Evolutionary conservation across 2,888 invertebrate genomes (phyloP), one percentile per base, ranked within the genome.

Genomic region (Trisateles emortualis): DNA sequence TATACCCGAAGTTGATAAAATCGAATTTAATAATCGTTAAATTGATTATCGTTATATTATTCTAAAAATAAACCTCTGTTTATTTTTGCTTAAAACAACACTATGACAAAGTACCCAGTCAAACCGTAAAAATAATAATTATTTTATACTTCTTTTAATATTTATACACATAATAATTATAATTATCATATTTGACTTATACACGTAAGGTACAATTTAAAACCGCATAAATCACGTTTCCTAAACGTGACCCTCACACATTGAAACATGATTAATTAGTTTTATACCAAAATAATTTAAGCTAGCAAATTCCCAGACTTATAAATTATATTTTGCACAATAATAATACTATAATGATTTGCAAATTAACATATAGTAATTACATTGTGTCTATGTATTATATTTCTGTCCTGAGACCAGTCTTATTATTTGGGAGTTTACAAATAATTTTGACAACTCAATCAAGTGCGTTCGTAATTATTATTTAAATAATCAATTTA

Each of bases 181-280:
- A 14, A 33, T 2, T 6, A 14, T 3, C 5, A 33, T 14, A 33
- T 33, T 33, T 33, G 8, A 26, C 9, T 36, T n/a, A 45, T 10
- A 48, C 39, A 30, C 2, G 4, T 10, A 22, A 29, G n/a, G 11
- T 29, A 45, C 19, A 33, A 8, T 17, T 41, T 24, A 19, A 35
- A 24, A 35, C 11, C 13, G 19, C 17, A 39, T 35, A 32, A 50
- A 39, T 57, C 71, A 62, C 44, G 68, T 67, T 67, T 24, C 0
- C 49, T 29, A 51, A 49, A 52, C 48, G 48, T 55, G 52, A 52
- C 38, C 52, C 9, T 42, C n/a, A 40, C 3, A 36, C 33, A 49
- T 61, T 56, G 14, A 42, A 52, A 54, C 45, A 71, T 55, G 45
- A 67, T 71, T 30, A 66, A 62, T 55, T 52, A 43, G 16, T 32